Percentiles rank a stretch among this genome's conserved stretches.
Conservation (phyloP, 2,888 invertebrate genomes). For the Nemotelus nigrinus region DNA sequence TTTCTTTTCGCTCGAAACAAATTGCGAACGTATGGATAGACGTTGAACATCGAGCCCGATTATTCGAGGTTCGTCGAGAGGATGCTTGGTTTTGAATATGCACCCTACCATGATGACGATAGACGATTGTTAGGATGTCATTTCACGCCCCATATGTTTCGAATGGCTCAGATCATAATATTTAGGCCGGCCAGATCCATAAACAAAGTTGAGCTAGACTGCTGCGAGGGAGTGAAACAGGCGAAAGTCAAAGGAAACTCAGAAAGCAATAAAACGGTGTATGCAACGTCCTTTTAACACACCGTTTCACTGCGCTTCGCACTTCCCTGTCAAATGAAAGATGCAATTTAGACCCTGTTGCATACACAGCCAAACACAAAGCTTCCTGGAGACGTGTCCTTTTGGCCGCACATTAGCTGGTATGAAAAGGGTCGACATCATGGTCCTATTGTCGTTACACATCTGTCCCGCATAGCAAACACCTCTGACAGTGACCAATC, state of each 20-base stretch:
- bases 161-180: constrained; percentile 42
- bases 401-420: constrained; percentile 10
- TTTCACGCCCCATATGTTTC: constrained; percentile 44
- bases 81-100: not conserved
- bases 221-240: not conserved
- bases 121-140: constrained; percentile 31
- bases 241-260: not conserved
- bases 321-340: constrained; percentile 23
- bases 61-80: too few species aligned
- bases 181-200: constrained; percentile 27
- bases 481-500: constrained; percentile 41
- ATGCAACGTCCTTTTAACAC: constrained; percentile 39
- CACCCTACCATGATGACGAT: not conserved
- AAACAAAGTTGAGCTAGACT: constrained; percentile 4
- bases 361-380: not conserved
- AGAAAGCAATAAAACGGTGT: constrained; percentile 16
- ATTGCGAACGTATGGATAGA: not conserved
- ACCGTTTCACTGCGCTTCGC: constrained; percentile 15
- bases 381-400: constrained; percentile 16
- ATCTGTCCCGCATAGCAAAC: constrained; percentile 38
- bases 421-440: constrained; percentile 26
- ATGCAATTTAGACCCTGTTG: constrained; percentile 43
- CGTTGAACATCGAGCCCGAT: not conserved
- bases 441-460: constrained; percentile 6
- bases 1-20: not conserved